Evolutionary conservation across 2,888 invertebrate genomes (phyloP).

Genomic region (Ophion ventricosus): DNA sequence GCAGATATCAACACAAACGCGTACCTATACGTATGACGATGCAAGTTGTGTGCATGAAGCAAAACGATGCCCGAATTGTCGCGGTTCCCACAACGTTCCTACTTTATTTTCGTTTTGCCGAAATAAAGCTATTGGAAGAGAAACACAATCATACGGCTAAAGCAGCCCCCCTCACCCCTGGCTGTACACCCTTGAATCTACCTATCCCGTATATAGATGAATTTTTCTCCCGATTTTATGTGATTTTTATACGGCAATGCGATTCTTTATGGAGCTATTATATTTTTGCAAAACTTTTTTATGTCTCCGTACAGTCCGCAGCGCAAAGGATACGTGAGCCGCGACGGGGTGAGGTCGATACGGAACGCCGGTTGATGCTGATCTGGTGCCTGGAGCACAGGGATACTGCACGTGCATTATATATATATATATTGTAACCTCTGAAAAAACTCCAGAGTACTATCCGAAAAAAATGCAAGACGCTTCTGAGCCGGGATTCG

Average conservation of each 20-base stretch:
- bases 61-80: background rate
- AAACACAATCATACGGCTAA: background rate
- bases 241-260: slow-evolving; percentile 21
- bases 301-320: background rate
- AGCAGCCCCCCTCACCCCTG: background rate
- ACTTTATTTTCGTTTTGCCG: background rate
- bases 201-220: background rate
- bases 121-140: slow-evolving; percentile 1
- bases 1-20: background rate
- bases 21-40: background rate
- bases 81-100: background rate
- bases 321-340: background rate
- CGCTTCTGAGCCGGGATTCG: too few relatives aligned
- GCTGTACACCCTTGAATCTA: background rate
- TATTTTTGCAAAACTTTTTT: slow-evolving; percentile 36
- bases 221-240: slow-evolving; percentile 27
- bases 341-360: slow-evolving; percentile 27
- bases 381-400: slow-evolving; percentile 34
- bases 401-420: slow-evolving; percentile 12
- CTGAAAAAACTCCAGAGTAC: too few relatives aligned
- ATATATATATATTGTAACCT: background rate
- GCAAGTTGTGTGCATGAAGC: background rate
- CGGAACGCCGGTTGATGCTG: slow-evolving; percentile 18
- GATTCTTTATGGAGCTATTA: slow-evolving; percentile 14
- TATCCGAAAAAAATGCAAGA: too few relatives aligned